Evolutionary conservation across 2,888 invertebrate species (phyloP).

Genomic region (Hirtodrosophila trivittata): DNA sequence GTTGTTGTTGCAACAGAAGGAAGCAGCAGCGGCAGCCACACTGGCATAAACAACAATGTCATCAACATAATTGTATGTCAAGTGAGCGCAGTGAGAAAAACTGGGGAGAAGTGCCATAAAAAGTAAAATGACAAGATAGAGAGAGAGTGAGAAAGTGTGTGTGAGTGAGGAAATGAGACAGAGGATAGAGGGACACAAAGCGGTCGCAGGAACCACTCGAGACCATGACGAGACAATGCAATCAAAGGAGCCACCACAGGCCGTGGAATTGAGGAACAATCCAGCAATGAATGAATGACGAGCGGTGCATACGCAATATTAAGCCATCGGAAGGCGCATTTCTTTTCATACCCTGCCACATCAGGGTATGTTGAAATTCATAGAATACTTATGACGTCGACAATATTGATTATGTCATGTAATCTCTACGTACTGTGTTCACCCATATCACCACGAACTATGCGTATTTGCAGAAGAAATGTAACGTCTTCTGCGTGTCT

Average conservation of each 20-base stretch:
- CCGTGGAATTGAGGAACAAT: slow-evolving; percentile 12
- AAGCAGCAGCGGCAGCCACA: slow-evolving; percentile 36
- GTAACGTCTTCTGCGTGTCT: too few species aligned
- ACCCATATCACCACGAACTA: too few species aligned
- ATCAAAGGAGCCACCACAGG: slow-evolving; percentile 69
- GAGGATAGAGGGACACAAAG: slow-evolving; percentile 17
- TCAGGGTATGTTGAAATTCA: not conserved
- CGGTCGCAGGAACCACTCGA: slow-evolving; percentile 70
- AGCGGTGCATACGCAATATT: slow-evolving; percentile 70
- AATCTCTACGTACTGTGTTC: too few species aligned
- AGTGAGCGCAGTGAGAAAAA: slow-evolving; percentile 67
- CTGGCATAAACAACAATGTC: slow-evolving; percentile 77
- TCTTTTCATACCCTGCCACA: not conserved
- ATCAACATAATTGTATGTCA: slow-evolving; percentile 80
- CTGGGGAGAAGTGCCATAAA: slow-evolving; percentile 51
- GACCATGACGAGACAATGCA: slow-evolving; percentile 81
- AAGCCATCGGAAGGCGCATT: slow-evolving; percentile 58
- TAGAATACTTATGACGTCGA: not conserved
- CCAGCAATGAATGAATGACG: slow-evolving; percentile 69
- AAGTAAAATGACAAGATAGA: slow-evolving; percentile 55
- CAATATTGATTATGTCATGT: too few species aligned
- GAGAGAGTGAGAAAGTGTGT: slow-evolving; percentile 13
- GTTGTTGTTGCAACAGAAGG: slow-evolving; percentile 26
- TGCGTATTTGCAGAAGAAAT: too few species aligned
- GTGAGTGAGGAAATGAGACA: slow-evolving; percentile 2